A percentile compares a stretch with the other conserved stretches of the same genome.
phyloP scores from a whole-genome alignment of 2,797 vertebrate genomes.

The Enoplosus armatus region DNA sequence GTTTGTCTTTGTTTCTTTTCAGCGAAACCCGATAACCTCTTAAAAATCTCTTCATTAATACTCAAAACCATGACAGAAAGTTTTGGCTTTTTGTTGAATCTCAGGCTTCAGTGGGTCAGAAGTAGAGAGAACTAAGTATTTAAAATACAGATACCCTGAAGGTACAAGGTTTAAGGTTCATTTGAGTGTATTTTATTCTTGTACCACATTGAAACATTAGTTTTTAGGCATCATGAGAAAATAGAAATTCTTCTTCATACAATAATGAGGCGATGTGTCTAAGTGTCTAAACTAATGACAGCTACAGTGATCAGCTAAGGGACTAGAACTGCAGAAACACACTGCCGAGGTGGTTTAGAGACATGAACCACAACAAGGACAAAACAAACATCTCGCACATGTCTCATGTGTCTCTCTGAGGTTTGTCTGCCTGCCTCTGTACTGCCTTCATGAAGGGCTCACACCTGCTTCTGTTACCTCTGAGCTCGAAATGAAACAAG shows the following conservation, averaged over 20 bases:
- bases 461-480: constrained; percentile 74
- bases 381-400: constrained; percentile 82
- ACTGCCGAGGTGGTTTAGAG: constrained; percentile 71
- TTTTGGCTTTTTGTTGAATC: not conserved
- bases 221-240: not conserved
- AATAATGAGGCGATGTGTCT: not conserved
- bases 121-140: not conserved
- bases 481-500: constrained; percentile 59
- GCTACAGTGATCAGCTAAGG: constrained; percentile 38
- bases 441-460: constrained; percentile 69
- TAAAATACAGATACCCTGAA: not conserved
- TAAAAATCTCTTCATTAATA: not conserved
- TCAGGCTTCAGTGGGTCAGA: not conserved
- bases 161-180: not conserved
- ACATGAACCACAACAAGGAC: constrained; percentile 87
- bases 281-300: constrained; percentile 31
- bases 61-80: not conserved
- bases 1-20: not conserved
- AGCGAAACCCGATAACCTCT: not conserved
- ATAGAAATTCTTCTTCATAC: not conserved
- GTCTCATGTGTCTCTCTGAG: constrained; percentile 87
- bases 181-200: not conserved
- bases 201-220: not conserved
- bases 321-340: constrained; percentile 40
- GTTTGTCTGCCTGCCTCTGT: constrained; percentile 80